phyloP scores from a whole-genome alignment of 2,113 vertebrate species.

The Prionailurus bengalensis region DNA sequence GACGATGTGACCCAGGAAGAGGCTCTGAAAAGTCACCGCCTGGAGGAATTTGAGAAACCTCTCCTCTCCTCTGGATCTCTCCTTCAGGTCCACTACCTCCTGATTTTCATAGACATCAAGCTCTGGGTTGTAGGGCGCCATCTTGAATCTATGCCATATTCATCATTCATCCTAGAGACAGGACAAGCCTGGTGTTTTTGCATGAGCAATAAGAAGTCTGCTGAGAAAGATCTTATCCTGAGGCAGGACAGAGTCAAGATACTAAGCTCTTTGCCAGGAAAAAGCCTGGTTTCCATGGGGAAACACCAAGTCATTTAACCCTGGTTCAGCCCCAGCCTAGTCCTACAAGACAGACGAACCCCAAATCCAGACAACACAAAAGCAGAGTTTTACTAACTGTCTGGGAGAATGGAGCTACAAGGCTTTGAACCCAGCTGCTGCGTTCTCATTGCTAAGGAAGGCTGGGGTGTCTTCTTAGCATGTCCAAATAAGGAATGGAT shows the following conservation, averaged over 20 bases:
- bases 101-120: neutral
- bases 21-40: neutral
- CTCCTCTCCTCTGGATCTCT: neutral
- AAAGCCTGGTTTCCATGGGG: neutral
- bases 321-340: too few species aligned
- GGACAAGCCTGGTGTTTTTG: neutral
- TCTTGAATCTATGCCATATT: neutral
- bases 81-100: neutral
- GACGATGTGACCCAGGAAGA: neutral
- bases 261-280: neutral
- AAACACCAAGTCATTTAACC: too few species aligned
- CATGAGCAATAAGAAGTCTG: neutral
- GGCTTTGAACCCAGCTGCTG: neutral
- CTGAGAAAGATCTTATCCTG: neutral
- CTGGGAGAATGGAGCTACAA: neutral
- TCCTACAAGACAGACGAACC: neutral
- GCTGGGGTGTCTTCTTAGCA: neutral
- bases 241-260: neutral
- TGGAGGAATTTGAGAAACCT: neutral
- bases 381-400: neutral
- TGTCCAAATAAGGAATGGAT: neutral
- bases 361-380: too few species aligned
- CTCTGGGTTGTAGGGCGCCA: neutral
- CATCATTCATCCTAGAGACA: rapidly evolving
- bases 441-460: neutral